phyloP scores from a whole-genome alignment of 1,140 invertebrate genomes.

The Drosophila nikananu region DNA sequence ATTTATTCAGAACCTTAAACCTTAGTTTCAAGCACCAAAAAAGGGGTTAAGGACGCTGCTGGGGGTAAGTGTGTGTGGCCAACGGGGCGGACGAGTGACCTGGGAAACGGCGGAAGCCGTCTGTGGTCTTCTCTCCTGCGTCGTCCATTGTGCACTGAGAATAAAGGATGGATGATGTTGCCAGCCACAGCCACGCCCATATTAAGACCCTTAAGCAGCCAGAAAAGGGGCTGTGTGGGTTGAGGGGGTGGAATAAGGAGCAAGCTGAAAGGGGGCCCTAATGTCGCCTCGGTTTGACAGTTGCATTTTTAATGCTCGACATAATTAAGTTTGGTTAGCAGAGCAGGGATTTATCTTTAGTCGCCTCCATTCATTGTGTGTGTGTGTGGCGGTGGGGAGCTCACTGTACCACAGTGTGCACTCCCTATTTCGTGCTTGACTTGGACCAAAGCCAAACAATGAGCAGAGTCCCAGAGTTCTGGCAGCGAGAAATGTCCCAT shows the following conservation, averaged over 20 bases:
- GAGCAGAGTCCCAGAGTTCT: conserved; percentile 14
- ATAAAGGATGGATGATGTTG: conserved; percentile 68
- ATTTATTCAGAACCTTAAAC: not conserved
- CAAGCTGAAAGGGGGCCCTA: conserved; percentile 8
- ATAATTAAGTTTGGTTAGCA: conserved; percentile 77
- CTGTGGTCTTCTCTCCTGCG: conserved; percentile 32
- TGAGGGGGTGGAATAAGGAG: not conserved
- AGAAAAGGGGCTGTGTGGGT: not conserved
- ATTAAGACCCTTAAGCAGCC: conserved; percentile 51
- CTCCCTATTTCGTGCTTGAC: conserved; percentile 28
- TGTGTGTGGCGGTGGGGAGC: conserved; percentile 13
- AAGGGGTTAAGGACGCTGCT: not conserved
- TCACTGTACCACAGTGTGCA: conserved; percentile 12
- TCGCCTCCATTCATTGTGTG: conserved; percentile 23
- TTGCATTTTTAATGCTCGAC: conserved; percentile 82
- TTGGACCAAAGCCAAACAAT: conserved; percentile 34
- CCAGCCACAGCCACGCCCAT: conserved; percentile 40
- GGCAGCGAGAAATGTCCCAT: conserved; percentile 7
- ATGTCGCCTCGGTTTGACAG: conserved; percentile 72
- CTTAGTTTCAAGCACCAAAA: not conserved
- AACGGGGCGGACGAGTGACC: conserved; percentile 44
- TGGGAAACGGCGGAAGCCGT: conserved; percentile 18
- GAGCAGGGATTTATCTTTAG: conserved; percentile 51
- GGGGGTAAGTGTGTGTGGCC: conserved; percentile 23
- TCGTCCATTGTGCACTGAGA: conserved; percentile 63